Evolutionary conservation across 2,888 invertebrate species (phyloP), one percentile per base, ranked within the genome.

Genomic region (Lycaena phlaeas): DNA sequence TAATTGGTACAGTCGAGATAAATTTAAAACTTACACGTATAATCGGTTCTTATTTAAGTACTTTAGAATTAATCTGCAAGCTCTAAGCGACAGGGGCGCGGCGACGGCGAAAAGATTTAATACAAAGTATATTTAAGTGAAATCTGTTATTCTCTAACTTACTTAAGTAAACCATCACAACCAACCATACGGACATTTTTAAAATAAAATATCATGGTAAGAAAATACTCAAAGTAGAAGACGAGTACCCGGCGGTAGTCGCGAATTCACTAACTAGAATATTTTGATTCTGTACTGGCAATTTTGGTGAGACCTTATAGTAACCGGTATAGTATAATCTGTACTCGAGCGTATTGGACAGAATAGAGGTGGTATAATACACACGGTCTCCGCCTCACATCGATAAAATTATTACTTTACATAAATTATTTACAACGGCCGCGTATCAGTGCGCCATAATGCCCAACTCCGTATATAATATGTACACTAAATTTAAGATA

Each of bases 151-250:
- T 70, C 75, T 66, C 69, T 78, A 76, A 77, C 76, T 82, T 81
- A 84, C 78, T 78, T 82, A 82, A 79, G 81, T 84, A 84, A 81
- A 78, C 74, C 81, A 77, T 84, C 82, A 84, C 82, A 84, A 84
- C 82, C 82, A 81, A 78, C 79, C 79, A 73, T 79, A 73, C 81
- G 79, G 82, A 79, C 82, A 71, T 72, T 70, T 72, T 73, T 62
- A 81, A 76, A 71, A 63, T 46, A 74, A 64, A 77, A 69, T 54
- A 64, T 68, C 62, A 65, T 71, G 47, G 44, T 49, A 50, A 42
- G 43, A 49, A 51, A 40, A 43, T 49, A 46, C 49, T 42, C 61
- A 72, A 61, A 72, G 62, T 62, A 68, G 71, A 62, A 68, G 64
- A 64, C 71, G 61, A 67, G 58, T 64, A 43, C 46, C 44, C 40